phyloP scores from a whole-genome alignment of 2,113 vertebrate genomes.

The Oryctolagus cuniculus region DNA sequence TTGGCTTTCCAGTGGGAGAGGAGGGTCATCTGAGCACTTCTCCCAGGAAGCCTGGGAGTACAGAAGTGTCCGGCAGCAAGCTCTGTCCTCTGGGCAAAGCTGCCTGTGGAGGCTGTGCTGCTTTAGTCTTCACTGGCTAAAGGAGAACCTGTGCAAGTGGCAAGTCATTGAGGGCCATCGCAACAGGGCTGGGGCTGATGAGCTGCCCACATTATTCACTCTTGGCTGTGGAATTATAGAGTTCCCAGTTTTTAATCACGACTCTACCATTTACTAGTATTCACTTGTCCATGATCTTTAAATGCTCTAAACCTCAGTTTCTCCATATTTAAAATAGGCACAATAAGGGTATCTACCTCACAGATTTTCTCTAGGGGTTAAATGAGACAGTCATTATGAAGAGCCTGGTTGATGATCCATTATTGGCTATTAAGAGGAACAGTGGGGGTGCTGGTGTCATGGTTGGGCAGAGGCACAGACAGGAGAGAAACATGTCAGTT shows the following conservation, averaged over 20 bases:
- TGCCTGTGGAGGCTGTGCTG: not conserved
- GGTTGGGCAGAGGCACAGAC: not conserved
- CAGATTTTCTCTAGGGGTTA: slow-evolving; percentile 19
- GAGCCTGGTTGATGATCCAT: not conserved
- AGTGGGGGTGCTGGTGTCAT: not conserved
- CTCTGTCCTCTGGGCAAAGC: not conserved
- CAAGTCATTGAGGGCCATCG: fast-evolving
- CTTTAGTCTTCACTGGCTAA: not conserved
- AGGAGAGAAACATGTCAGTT: not conserved
- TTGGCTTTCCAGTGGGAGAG: not conserved
- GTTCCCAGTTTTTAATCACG: not conserved
- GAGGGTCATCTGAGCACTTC: not conserved
- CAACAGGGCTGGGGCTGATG: not conserved
- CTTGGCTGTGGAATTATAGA: not conserved
- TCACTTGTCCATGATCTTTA: not conserved
- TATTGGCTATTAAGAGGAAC: not conserved
- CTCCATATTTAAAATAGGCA: slow-evolving; percentile 13
- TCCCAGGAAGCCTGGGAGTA: not conserved
- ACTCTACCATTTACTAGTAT: not conserved
- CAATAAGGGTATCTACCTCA: not conserved
- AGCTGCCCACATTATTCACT: not conserved
- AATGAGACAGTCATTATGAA: not conserved
- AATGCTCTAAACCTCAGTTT: not conserved
- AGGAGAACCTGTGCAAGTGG: not conserved
- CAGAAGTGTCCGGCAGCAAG: not conserved